These are phyloP conservation scores for Sweltsa coloradensis DNA, from an alignment of 1,140 invertebrate genomes.

Conservation along the genomic window DNA sequence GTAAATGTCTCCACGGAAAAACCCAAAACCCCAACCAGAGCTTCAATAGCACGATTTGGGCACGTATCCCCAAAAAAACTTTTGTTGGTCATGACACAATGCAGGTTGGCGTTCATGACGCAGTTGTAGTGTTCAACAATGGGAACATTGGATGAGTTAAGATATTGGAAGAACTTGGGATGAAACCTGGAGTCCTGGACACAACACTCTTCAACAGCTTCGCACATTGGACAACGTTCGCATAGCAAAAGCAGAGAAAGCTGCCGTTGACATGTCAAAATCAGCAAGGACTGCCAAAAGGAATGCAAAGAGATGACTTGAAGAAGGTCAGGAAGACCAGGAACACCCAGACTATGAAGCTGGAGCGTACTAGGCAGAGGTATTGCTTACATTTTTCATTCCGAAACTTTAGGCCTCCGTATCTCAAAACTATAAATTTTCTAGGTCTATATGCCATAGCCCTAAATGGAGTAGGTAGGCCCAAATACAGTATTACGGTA, in stretches of 20 bases:
- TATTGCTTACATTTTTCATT: too few relatives aligned
- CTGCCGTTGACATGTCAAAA: too few relatives aligned
- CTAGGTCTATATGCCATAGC: too few relatives aligned
- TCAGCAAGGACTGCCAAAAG: too few relatives aligned
- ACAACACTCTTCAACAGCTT: conserved; percentile 1
- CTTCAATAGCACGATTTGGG: conserved; percentile 15
- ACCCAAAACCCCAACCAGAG: conserved; percentile 16
- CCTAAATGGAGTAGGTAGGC: too few relatives aligned
- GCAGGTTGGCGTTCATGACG: conserved; percentile 13
- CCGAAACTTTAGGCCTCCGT: too few relatives aligned
- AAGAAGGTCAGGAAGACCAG: too few relatives aligned
- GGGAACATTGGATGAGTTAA: conserved; percentile 11
- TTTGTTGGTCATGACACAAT: conserved; percentile 13
- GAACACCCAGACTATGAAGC: too few relatives aligned
- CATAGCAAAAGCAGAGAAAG: conserved; percentile 2
- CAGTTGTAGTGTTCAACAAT: conserved; percentile 12
- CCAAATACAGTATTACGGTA: too few relatives aligned
- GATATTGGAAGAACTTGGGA: conserved; percentile 12
- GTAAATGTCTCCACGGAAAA: conserved; percentile 15
- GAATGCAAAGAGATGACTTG: too few relatives aligned
- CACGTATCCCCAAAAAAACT: conserved; percentile 12
- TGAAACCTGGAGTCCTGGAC: conserved; percentile 1
- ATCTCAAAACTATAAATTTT: too few relatives aligned
- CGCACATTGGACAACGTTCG: conserved; percentile 2
- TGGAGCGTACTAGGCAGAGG: too few relatives aligned